phyloP scores from a whole-genome alignment of 2,113 vertebrate species.

The Pampusana beccarii region DNA sequence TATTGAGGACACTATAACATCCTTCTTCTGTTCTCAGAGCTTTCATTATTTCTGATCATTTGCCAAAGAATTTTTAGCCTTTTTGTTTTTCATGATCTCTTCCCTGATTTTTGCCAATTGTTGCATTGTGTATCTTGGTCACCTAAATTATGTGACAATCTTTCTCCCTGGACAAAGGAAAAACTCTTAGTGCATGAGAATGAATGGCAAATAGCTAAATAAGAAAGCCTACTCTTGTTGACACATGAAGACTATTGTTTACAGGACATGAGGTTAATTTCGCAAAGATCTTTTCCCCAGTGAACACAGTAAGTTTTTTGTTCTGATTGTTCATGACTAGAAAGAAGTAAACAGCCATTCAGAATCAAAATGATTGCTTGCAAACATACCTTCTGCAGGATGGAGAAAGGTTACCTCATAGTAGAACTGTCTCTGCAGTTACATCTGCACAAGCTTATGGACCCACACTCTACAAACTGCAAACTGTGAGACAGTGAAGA shows the following conservation, averaged over 20 bases:
- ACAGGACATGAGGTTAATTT: slow-evolving; percentile 25
- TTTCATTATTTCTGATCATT: not conserved
- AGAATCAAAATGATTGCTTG: not conserved
- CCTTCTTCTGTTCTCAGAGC: not conserved
- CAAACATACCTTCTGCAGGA: not conserved
- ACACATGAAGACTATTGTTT: not conserved
- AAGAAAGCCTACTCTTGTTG: not conserved
- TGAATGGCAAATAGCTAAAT: slow-evolving; percentile 1
- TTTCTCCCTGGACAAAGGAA: not conserved
- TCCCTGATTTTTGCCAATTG: slow-evolving; percentile 14
- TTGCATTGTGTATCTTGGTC: not conserved
- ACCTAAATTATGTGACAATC: not conserved
- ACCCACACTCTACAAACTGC: not conserved
- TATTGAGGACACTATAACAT: not conserved
- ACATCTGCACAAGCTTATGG: accelerated
- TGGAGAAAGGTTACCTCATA: accelerated
- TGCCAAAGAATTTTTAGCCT: not conserved
- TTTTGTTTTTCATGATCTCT: slow-evolving; percentile 6
- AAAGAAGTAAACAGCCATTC: not conserved
- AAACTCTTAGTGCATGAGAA: not conserved
- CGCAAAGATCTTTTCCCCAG: not conserved
- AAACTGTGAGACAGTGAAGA: not conserved
- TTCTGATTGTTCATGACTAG: not conserved
- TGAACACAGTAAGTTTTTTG: not conserved
- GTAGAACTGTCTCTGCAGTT: not conserved